Evolutionary conservation across 35 echinoderm and acorn worm genomes (phyloP).

Genomic region (Nesometra sesokonis): DNA sequence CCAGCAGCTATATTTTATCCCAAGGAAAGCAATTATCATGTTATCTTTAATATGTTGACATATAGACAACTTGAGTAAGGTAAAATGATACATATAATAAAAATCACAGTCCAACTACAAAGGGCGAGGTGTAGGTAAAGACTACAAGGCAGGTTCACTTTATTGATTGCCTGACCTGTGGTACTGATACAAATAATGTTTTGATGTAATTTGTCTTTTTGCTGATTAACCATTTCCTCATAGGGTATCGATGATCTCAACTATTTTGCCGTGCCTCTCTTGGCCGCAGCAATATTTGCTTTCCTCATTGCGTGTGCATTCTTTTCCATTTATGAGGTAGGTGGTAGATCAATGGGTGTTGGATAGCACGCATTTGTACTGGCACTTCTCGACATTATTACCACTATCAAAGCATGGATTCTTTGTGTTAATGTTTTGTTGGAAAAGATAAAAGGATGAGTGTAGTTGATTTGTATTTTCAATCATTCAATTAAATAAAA

Average conservation of each 20-base stretch:
- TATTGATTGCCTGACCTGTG: too few relatives aligned
- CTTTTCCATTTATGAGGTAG: slow-evolving; percentile 85
- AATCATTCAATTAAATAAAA: too few relatives aligned
- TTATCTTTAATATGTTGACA: too few relatives aligned
- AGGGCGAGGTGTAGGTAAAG: too few relatives aligned
- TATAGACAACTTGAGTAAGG: too few relatives aligned
- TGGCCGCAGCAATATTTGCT: slow-evolving; percentile 81
- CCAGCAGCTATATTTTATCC: too few relatives aligned
- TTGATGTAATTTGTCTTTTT: slow-evolving; percentile 12
- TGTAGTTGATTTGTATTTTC: not conserved
- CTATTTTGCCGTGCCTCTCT: slow-evolving; percentile 90
- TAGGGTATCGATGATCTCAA: slow-evolving; percentile 35
- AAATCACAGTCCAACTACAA: too few relatives aligned
- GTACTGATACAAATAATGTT: too few relatives aligned
- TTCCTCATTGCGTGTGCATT: slow-evolving; percentile 59
- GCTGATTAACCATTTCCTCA: slow-evolving; percentile 2
- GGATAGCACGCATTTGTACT: not conserved
- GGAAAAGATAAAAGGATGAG: not conserved
- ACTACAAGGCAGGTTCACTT: too few relatives aligned
- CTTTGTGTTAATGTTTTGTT: not conserved
- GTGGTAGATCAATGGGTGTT: not conserved
- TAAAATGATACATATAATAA: too few relatives aligned
- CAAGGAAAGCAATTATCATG: too few relatives aligned
- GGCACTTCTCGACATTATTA: not conserved
- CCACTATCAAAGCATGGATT: not conserved